Percentiles rank a stretch among this genome's conserved stretches.
Conservation (phyloP, 2,797 vertebrate species). For the Gobio occitaniae region DNA sequence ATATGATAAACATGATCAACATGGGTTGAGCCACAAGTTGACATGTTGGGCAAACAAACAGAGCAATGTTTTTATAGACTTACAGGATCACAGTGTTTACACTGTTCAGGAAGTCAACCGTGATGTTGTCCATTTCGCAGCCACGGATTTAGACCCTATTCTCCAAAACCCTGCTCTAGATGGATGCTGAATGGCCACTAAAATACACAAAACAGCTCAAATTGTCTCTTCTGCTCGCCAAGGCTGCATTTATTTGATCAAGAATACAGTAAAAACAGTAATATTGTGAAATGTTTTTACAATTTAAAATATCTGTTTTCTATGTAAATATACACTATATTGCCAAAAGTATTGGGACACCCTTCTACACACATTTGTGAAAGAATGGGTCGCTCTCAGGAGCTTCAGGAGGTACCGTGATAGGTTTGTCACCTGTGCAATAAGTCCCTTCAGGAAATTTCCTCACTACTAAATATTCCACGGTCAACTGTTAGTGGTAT, state of each 20-base stretch:
- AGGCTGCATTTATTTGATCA: neutral
- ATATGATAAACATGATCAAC: constrained; percentile 8
- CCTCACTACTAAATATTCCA: too few relatives aligned
- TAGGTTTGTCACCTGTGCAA: too few relatives aligned
- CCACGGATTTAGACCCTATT: neutral
- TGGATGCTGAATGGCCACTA: neutral
- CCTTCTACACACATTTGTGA: too few relatives aligned
- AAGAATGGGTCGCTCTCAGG: too few relatives aligned
- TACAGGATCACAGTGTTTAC: neutral
- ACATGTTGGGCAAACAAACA: constrained; percentile 29
- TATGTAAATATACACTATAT: too few relatives aligned
- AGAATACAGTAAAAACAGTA: neutral
- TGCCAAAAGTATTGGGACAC: too few relatives aligned
- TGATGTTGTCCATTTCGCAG: neutral
- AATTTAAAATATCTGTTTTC: too few relatives aligned
- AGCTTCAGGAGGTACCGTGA: too few relatives aligned
- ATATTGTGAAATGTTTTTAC: neutral
- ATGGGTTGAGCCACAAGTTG: neutral
- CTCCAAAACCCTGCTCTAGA: neutral
- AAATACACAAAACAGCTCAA: neutral
- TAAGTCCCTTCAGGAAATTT: too few relatives aligned
- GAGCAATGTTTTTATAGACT: neutral
- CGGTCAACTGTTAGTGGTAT: too few relatives aligned
- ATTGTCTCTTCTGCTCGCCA: neutral
- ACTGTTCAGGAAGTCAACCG: constrained; percentile 8